These are phyloP conservation scores for Copidosoma floridanum DNA, from an alignment of 1,140 invertebrate genomes.

Conservation along the genomic window DNA sequence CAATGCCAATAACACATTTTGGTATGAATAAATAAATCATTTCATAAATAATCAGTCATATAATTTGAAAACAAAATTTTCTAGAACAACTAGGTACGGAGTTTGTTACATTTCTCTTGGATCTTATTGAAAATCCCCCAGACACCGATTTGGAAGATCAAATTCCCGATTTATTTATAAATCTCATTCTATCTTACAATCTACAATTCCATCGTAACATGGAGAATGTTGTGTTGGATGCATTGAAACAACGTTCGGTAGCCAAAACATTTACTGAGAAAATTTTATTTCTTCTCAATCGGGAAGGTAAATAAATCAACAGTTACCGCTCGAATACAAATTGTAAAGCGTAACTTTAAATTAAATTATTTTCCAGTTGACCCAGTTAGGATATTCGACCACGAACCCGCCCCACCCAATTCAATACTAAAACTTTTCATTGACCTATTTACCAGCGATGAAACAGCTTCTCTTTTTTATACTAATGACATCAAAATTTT, in stretches of 20 bases:
- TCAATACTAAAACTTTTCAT: slow-evolving; percentile 85
- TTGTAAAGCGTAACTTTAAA: too few relatives aligned
- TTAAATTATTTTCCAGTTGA: slow-evolving; percentile 65
- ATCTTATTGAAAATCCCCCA: slow-evolving; percentile 76
- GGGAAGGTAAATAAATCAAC: slow-evolving; percentile 70
- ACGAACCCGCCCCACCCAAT: slow-evolving; percentile 75
- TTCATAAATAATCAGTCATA: slow-evolving; percentile 14
- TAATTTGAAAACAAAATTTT: slow-evolving; percentile 38
- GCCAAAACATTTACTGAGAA: slow-evolving; percentile 89
- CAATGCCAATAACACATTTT: slow-evolving; percentile 79
- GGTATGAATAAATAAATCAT: slow-evolving; percentile 20
- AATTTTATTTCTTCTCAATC: slow-evolving; percentile 79
- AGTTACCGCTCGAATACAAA: too few relatives aligned
- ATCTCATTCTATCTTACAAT: slow-evolving; percentile 82
- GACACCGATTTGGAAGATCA: slow-evolving; percentile 75
- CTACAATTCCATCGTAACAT: slow-evolving; percentile 70
- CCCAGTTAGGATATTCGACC: slow-evolving; percentile 80
- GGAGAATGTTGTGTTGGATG: slow-evolving; percentile 76
- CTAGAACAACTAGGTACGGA: slow-evolving; percentile 75
- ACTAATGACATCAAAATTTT: slow-evolving; percentile 91
- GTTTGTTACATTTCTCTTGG: slow-evolving; percentile 76
- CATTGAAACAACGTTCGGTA: slow-evolving; percentile 67
- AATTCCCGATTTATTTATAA: slow-evolving; percentile 79
- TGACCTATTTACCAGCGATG: slow-evolving; percentile 75
- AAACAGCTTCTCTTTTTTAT: slow-evolving; percentile 83